phyloP scores from a whole-genome alignment of 2,113 vertebrate genomes.

The Rhinichthys klamathensis region DNA sequence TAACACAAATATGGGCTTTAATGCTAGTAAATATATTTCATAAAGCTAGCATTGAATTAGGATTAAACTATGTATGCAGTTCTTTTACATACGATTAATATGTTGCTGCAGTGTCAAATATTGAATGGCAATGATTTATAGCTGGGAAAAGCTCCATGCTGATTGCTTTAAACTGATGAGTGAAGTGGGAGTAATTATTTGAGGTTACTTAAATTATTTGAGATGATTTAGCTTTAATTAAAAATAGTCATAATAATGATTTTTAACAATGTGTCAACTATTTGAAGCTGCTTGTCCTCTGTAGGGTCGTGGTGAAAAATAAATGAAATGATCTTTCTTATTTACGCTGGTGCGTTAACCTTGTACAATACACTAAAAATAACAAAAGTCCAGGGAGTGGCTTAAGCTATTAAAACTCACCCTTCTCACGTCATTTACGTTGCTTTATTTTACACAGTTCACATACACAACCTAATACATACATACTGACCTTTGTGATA shows the following conservation, averaged over 20 bases:
- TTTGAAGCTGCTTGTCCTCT: too few relatives aligned
- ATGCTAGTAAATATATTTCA: background rate
- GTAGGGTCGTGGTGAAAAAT: background rate
- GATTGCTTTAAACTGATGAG: background rate
- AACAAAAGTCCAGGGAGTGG: background rate
- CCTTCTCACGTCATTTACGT: background rate
- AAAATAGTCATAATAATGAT: background rate
- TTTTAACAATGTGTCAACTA: background rate
- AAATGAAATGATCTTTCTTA: background rate
- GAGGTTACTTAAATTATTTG: background rate
- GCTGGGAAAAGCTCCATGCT: background rate
- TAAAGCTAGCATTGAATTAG: conserved; percentile 9
- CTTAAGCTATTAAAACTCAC: conserved; percentile 11
- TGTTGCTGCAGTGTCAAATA: background rate
- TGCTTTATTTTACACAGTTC: background rate
- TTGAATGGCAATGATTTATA: background rate
- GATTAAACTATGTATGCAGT: conserved; percentile 23
- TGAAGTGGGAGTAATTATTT: background rate
- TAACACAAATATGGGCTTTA: conserved; percentile 5
- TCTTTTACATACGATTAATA: conserved; percentile 15
- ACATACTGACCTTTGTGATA: background rate
- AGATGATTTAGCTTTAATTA: background rate
- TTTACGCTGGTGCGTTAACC: background rate
- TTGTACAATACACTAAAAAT: background rate
- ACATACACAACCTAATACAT: background rate